phyloP scores from a whole-genome alignment of 2,888 invertebrate genomes.

The Frankliniella intonsa region DNA sequence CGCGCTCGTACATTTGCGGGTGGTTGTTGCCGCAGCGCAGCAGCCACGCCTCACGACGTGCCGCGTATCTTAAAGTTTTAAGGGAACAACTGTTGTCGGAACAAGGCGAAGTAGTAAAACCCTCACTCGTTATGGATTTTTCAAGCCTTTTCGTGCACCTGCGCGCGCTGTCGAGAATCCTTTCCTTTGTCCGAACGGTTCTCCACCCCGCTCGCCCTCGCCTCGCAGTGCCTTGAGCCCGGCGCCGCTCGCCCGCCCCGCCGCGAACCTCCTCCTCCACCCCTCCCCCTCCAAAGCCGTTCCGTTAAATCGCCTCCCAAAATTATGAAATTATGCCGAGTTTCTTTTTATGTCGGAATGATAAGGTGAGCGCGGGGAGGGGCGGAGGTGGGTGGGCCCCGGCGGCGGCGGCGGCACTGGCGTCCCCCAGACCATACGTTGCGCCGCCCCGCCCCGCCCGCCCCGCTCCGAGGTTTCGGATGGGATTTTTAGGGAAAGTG shows the following conservation, averaged over 20 bases:
- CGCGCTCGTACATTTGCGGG: no score
- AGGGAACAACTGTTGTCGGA: no score
- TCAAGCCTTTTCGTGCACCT: background rate
- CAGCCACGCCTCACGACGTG: no score
- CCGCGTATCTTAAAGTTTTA: no score
- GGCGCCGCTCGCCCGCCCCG: background rate
- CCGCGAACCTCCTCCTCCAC: background rate
- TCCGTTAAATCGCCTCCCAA: conserved; percentile 7
- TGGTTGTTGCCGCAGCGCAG: no score
- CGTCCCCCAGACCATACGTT: background rate
- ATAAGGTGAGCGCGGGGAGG: background rate
- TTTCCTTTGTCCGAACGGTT: background rate
- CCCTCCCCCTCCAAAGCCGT: background rate
- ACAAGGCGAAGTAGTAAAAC: no score
- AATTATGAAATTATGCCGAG: conserved; percentile 27
- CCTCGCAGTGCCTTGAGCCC: background rate
- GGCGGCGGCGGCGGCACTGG: background rate
- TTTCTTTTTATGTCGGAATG: conserved; percentile 23
- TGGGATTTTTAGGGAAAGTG: conserved; percentile 22
- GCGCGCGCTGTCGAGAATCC: background rate
- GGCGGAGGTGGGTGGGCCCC: background rate
- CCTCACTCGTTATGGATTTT: no score
- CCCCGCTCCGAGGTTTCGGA: background rate
- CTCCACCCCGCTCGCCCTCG: background rate
- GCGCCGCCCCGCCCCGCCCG: background rate